Evolutionary conservation across 1,140 invertebrate genomes (phyloP), one percentile per base, ranked within the genome.

Genomic region (Leucophenga varia): DNA sequence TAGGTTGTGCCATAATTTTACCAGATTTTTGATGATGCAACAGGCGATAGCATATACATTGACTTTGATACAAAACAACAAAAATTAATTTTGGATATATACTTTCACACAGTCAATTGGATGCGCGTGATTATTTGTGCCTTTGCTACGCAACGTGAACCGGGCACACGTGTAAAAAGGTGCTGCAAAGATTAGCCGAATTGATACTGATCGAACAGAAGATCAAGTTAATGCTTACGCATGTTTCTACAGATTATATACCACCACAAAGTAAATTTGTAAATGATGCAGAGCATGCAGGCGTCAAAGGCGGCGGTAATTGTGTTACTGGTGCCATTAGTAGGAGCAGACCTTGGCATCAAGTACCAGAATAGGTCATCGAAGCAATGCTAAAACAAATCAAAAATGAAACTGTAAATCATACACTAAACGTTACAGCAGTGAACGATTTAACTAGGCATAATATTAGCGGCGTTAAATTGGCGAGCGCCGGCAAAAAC

Each of bases 71-170:
- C 70, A 6, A 75, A 80, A 6, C 64, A 78, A 34, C 57, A 80
- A n/a, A 79, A 69, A 40, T 55, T 77, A 30, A 77, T 83, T 20
- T 68, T 87, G 9, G 82, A 89, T 76, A 85, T 85, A 57, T 77
- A 89, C 41, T 86, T 93, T 59, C 83, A 89, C 63, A 84, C 84
- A 52, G 81, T 87, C 19, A 95, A 95, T 79, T 95, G 91, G 91
- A 90, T 93, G 57, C 80, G 89, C 45, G 92, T 94, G 76, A 72
- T 90, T 16, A 79, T 94, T 1, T 92, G 87, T 75, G 87, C 85
- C 3, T 94, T 93, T 80, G 78, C 84, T 13, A 77, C 75, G 0
- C 81, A 87, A 78, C 80, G 76, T 49, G 78, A 82, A 77, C 59
- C 72, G 25, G 74, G 76, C 39, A 68, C 87, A 31, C 79, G 79